Evolutionary conservation across 2,797 vertebrate species (phyloP).

Genomic region (Coracias cyanogaster): DNA sequence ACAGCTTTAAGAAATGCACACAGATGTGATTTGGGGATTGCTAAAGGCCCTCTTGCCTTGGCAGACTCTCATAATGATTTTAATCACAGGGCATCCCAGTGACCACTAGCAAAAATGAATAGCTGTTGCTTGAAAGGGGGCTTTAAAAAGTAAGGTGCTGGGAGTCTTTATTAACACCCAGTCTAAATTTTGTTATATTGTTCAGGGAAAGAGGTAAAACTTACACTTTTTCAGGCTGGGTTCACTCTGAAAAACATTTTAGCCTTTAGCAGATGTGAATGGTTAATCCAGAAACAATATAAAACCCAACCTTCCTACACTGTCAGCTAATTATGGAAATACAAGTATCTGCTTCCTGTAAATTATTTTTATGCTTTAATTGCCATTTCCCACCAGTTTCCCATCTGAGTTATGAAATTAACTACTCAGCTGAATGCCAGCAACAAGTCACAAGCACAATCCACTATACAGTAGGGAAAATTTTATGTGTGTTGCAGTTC

Average conservation of each 20-base stretch:
- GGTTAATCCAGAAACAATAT: slow-evolving; percentile 12
- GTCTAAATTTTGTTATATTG: not conserved
- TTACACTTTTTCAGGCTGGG: not conserved
- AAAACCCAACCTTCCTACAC: not conserved
- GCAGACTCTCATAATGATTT: not conserved
- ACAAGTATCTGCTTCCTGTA: not conserved
- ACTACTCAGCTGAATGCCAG: slow-evolving; percentile 10
- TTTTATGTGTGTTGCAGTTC: not conserved
- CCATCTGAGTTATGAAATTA: not conserved
- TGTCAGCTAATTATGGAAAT: not conserved
- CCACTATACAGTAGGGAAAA: slow-evolving; percentile 14
- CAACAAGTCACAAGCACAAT: not conserved
- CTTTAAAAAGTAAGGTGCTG: not conserved
- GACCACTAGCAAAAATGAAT: not conserved
- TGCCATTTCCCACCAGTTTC: slow-evolving; percentile 14
- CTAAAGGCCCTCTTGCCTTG: not conserved
- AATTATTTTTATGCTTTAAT: slow-evolving; percentile 12
- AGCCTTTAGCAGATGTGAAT: not conserved
- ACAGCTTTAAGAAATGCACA: not conserved
- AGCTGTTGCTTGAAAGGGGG: not conserved
- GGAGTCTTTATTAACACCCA: not conserved
- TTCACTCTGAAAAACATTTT: not conserved
- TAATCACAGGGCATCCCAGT: not conserved
- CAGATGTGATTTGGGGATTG: not conserved
- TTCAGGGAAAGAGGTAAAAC: not conserved